A percentile compares a stretch with the other conserved stretches of the same genome.
Evolutionary conservation across 2,797 vertebrate species (phyloP).

Genomic region (Merluccius polli): DNA sequence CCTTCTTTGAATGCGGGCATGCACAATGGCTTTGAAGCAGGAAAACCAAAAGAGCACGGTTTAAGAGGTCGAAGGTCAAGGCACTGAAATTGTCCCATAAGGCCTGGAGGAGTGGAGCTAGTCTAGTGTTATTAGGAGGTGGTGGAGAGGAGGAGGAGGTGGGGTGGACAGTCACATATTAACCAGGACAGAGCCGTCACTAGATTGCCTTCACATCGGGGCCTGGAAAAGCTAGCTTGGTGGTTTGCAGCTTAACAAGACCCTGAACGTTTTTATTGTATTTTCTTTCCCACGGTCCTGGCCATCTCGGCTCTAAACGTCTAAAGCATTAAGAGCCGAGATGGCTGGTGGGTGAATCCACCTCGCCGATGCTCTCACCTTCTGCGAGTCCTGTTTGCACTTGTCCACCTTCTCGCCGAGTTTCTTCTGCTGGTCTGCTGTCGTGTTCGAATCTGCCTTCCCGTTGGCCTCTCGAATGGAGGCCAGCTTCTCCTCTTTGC

Average conservation of each 20-base stretch:
- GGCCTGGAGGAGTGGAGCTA: not conserved
- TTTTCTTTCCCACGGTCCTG: slow-evolving; percentile 19
- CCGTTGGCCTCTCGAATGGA: slow-evolving; percentile 84
- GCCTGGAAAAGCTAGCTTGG: not conserved
- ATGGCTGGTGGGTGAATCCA: not conserved
- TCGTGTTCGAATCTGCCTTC: slow-evolving; percentile 82
- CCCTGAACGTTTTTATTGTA: not conserved
- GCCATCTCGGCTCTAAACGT: not conserved
- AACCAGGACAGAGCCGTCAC: slow-evolving; percentile 19
- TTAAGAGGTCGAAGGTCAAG: slow-evolving; percentile 13
- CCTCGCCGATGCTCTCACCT: slow-evolving; percentile 69
- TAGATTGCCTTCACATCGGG: not conserved
- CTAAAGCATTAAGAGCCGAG: not conserved
- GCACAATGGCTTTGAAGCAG: not conserved
- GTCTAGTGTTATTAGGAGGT: not conserved
- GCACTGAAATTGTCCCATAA: slow-evolving; percentile 7
- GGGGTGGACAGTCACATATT: slow-evolving; percentile 31
- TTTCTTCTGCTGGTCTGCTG: slow-evolving; percentile 90
- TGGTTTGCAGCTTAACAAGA: slow-evolving; percentile 24
- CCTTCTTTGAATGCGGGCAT: not conserved
- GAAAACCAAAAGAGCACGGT: too few species aligned
- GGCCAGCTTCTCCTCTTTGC: slow-evolving; percentile 95
- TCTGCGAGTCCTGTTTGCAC: slow-evolving; percentile 92
- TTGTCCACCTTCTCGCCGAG: slow-evolving; percentile 94
- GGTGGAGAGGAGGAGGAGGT: not conserved